phyloP scores from a whole-genome alignment of 2,113 vertebrate species.

The Bettongia penicillata region DNA sequence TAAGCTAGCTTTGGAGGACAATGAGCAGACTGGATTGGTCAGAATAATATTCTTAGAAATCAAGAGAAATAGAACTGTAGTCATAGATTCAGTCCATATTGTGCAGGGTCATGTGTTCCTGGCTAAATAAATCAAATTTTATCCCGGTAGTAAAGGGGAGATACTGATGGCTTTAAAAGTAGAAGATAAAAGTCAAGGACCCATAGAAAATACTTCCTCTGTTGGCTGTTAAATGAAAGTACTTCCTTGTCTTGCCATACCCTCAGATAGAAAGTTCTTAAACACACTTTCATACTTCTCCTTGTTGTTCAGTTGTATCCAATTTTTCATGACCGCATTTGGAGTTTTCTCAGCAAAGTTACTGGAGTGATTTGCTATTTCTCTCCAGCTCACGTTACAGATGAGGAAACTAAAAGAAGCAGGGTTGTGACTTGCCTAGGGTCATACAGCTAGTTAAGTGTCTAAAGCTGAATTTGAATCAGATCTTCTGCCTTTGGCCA shows the following conservation, averaged over 20 bases:
- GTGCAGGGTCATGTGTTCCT: not conserved
- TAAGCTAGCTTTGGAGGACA: not conserved
- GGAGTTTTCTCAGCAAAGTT: not conserved
- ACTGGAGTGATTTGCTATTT: not conserved
- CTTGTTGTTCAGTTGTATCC: not conserved
- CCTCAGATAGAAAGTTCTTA: not conserved
- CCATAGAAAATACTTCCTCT: not conserved
- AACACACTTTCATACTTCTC: not conserved
- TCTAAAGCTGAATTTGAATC: not conserved
- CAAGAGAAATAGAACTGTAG: conserved; percentile 4
- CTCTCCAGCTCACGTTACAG: not conserved
- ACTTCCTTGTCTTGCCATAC: not conserved
- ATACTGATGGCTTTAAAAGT: not conserved
- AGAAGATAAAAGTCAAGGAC: not conserved
- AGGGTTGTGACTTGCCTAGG: not conserved
- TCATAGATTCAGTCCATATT: not conserved
- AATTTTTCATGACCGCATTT: not conserved
- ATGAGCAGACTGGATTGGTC: not conserved
- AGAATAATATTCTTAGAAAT: not conserved
- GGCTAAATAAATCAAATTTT: not conserved
- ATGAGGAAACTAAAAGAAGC: not conserved
- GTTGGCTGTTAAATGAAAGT: not conserved
- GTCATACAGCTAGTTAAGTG: not conserved
- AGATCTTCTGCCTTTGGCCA: not conserved
- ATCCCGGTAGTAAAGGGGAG: conserved; percentile 8